A percentile compares a stretch with the other conserved stretches of the same genome.
These are phyloP conservation scores for Amazona finschi DNA, from an alignment of 2,797 vertebrate species.

Conservation along the genomic window DNA sequence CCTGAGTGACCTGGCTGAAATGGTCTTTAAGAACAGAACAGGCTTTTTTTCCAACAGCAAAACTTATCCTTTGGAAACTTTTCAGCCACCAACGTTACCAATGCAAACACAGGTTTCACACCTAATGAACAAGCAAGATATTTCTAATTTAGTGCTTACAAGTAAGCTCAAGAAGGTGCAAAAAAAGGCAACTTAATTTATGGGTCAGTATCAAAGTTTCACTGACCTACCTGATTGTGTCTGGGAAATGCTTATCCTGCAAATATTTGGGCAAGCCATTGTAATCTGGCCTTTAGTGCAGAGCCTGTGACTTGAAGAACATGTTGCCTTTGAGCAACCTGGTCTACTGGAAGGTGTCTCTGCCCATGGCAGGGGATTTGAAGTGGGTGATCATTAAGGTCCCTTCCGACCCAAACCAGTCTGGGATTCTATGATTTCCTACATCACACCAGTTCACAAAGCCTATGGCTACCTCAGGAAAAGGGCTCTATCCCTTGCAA, in stretches of 20 bases:
- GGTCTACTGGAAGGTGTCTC: neutral
- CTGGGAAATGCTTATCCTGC: neutral
- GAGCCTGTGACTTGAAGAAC: neutral
- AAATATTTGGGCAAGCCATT: slow-evolving; percentile 9
- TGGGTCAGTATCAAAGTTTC: neutral
- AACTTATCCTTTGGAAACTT: neutral
- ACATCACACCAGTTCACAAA: rapidly evolving
- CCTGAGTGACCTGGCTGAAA: neutral
- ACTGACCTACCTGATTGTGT: neutral
- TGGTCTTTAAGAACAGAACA: neutral
- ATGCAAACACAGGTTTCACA: neutral
- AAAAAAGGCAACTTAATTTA: neutral
- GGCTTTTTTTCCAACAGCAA: neutral
- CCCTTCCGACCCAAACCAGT: neutral
- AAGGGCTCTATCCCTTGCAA: neutral
- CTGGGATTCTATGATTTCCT: neutral
- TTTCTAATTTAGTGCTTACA: neutral
- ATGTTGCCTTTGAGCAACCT: neutral
- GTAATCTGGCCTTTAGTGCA: neutral
- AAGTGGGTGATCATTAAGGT: neutral
- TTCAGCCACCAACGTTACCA: neutral
- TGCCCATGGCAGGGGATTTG: neutral
- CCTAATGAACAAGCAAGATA: neutral
- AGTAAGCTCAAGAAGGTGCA: neutral
- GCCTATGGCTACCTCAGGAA: neutral